Evolutionary conservation across 1,140 invertebrate genomes (phyloP), one percentile per base, ranked within the genome.

Genomic region (Heliconius congener): DNA sequence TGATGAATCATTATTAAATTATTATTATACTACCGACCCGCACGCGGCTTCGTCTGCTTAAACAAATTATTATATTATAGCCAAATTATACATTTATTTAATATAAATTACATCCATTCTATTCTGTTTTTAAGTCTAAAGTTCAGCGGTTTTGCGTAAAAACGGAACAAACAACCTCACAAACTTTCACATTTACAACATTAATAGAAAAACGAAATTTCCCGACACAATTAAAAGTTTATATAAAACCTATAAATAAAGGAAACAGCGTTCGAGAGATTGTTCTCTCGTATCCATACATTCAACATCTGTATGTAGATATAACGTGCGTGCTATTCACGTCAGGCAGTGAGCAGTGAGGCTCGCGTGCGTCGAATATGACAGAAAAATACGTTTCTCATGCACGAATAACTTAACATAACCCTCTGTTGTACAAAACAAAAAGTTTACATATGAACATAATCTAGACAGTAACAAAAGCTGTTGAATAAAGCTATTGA

Each of bases 341-440:
- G 50, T 77, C 60, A 50, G n/a, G 27, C 23, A 27, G 42, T 52
- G 34, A 71, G 27, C 60, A 27, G 42, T 30, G n/a, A 71, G 60
- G 37, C 75, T 11, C 39, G 39, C 66, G 50, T 72, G 46, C 60
- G 23, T 55, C 70, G 46, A 34, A 72, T 77, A 72, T 55, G 46
- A 71, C 42, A 77, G 39, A 34, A 71, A 72, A 73, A 77, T 72
- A 72, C n/a, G 50, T 77, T 77, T 50, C 46, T 77, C 46, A 71
- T 46, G 76, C 70, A n/a, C 76, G 76, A n/a, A 70, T 39, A 71
- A 72, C 50, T 39, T 37, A 37, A 37, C 42, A 55, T 71, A 77
- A 71, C 11, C 19, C n/a, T 76, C 6, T 71, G 60, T 60, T 71
- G 66, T 76, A 66, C 30, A 60, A 66, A 66, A 66, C 60, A 66